Base-by-base conservation (phyloP, 2,888 invertebrate species). In the Zygaena filipendulae region DNA sequence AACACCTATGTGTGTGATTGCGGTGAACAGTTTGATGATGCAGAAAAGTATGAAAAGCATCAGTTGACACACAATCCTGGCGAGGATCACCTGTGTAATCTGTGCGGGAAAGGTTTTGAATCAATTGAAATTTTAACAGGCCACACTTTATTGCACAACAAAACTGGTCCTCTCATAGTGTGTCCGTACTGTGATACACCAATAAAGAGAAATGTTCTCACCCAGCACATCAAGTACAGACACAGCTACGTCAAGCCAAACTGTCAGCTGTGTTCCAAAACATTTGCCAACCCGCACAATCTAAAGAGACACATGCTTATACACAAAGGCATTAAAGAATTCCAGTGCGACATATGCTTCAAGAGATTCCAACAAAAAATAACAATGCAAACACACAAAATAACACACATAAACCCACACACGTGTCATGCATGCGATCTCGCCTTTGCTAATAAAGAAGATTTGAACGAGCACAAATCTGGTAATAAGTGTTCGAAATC, bases 281-380 rank as follows among this genome's bases (percentile, higher is more conserved):
- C 80, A 8, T 81, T 81, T 50, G 80, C 80, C 0, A 81, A 77
- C 39, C 69, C 71, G 0, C 75, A 79, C 36, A 81, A 81, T 35
- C 48, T 80, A 11, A 80, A 79, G 49, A 64, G 80, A 1, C 81
- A 81, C 41, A 72, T 77, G 71, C 69, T 74, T 67, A 80, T 79
- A 4, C 81, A 81, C 32, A 63, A 47, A 1, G 80, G 75, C 1
- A 45, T 71, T 2, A 59, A 64, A 36, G 71, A 75, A n/a, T 81
- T 70, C 36, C 67, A 69, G 40, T 81, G 81, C 47, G 77, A 79
- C 29, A 59, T 81, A 6, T 81, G 81, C 39, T 54, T 50, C 7
- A 80, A 77, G 35, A 47, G 68, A 16, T 81, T 81, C 45, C 69
- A 69, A 30, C 80, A 80, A 27, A 80, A 77, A 45, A 75, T 74